Base-by-base conservation (phyloP, 2,113 vertebrate species). In the Cyanocitta stelleri region DNA sequence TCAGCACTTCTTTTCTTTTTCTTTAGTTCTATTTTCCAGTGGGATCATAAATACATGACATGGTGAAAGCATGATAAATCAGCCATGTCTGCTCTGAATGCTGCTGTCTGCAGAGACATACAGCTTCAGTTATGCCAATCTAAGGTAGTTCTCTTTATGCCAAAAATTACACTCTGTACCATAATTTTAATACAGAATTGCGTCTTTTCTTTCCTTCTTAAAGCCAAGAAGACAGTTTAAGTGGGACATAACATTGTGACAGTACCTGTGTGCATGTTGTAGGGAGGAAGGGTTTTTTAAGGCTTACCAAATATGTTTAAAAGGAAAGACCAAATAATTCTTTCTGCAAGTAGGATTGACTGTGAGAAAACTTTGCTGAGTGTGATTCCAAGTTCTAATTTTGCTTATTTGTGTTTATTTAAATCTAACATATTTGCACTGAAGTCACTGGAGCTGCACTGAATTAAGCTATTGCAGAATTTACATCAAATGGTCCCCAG, bases 401-500 rank as follows among this genome's bases (percentile, higher is more conserved):
- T 85, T 46, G 19, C 77, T 84, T 89, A 76, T 90, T 69, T 69
- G 30, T 58, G 39, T 39, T 89, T 64, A 37, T 77, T 59, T 91
- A 88, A 83, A 69, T 80, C 56, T 67, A 59, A 84, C 62, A 52
- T 78, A 87, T 59, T 46, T 86, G 39, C 54, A 71, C 72, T 93
- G 92, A 83, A 88, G 55, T 80, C 41, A 77, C 5, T 80, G 11
- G 54, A 93, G 78, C 63, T 80, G 37, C 35, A 76, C 1, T 6
- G 75, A 90, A 87, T 87, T 80, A 85, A 86, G 35, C 4, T 0
- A 71, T 35, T 77, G 79, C 55, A 96, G 85, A 91, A 88, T 95
- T 95, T 97, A 86, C 75, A 79, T 94, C 72, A 77, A 88, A 88
- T 67, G 30, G 17, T 80, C 67, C 24, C 67, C 72, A 71, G 68